Evolutionary conservation across 2,888 invertebrate species (phyloP), one percentile per base, ranked within the genome.

Genomic region (Magallana nippona): DNA sequence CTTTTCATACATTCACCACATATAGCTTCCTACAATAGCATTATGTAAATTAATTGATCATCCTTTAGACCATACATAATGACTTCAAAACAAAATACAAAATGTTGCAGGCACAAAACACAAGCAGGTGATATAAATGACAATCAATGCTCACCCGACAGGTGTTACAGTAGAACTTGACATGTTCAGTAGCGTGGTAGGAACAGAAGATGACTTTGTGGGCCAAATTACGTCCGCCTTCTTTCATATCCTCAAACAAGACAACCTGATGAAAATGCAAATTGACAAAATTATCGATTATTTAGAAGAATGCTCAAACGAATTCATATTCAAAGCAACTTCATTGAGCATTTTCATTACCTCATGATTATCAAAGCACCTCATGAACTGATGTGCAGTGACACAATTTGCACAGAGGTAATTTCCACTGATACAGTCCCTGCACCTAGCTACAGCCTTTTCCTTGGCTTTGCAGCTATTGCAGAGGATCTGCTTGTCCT

Each of bases 381-480:
- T 96, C 98, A 98, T 98, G 93, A 97, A 98, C 94, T 98, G 97
- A 94, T 99, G 98, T 85, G 98, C 98, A 63, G 97, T 97, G 92
- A 98, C 98, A 95, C 98, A 99, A 93, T 98, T 97, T 87, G 97
- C 96, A 95, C 98, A 98, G 81, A 99, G 95, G 94, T 98, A 97
- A 94, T 98, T 98, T 92, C 98, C 97, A 95, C 98, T 98, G 92
- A 98, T 97, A 95, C 98, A 99, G 94, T 98, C 98, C 91, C 97
- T 97, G 95, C 98, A 99, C 86, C 98, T 96, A 15, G 98, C 98
- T 81, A 98, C 97, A 19, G 98, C 98, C 91, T 97, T 96, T 95
- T 98, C 98, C 95, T 98, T 98, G 91, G 98, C 97, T 94, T 98
- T 98, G 95, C 98, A 99, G 88, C 98, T 98, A 83, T 98, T 98